Conservation (phyloP, 1,140 invertebrate species). For the Drosophila pectinifera region DNA sequence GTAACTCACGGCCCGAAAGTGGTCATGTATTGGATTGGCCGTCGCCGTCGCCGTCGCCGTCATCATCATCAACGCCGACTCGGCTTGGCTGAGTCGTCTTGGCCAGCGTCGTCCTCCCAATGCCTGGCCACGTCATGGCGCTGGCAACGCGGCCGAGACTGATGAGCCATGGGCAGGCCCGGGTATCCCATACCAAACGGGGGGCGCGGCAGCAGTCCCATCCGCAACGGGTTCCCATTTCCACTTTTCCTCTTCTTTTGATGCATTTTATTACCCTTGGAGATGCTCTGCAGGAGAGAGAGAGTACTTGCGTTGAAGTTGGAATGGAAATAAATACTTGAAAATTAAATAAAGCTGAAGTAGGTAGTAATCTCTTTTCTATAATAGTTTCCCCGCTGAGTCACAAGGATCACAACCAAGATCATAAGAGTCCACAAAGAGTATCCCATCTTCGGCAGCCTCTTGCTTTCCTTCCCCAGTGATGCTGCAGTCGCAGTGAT, state of each 20-base stretch:
- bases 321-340: background rate
- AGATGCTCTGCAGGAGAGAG: background rate
- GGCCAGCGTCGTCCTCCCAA: constrained; percentile 22
- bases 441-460: background rate
- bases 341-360: background rate
- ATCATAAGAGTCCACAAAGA: no score
- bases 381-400: no score
- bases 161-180: constrained; percentile 63
- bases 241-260: constrained; percentile 18
- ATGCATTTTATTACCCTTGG: constrained; percentile 22
- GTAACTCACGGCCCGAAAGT: constrained; percentile 48
- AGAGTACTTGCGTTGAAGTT: background rate
- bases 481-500: constrained; percentile 10
- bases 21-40: constrained; percentile 46
- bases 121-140: constrained; percentile 51
- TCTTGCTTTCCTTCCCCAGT: constrained; percentile 25
- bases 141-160: constrained; percentile 35
- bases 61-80: constrained; percentile 1
- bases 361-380: no score
- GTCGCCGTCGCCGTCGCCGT: constrained; percentile 1
- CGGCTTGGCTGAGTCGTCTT: constrained; percentile 7
- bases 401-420: no score
- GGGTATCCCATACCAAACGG: constrained; percentile 5
- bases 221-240: constrained; percentile 58
- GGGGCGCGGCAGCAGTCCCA: constrained; percentile 32